phyloP scores from a whole-genome alignment of 1,140 invertebrate species.

The Macrosteles quadrilineatus region DNA sequence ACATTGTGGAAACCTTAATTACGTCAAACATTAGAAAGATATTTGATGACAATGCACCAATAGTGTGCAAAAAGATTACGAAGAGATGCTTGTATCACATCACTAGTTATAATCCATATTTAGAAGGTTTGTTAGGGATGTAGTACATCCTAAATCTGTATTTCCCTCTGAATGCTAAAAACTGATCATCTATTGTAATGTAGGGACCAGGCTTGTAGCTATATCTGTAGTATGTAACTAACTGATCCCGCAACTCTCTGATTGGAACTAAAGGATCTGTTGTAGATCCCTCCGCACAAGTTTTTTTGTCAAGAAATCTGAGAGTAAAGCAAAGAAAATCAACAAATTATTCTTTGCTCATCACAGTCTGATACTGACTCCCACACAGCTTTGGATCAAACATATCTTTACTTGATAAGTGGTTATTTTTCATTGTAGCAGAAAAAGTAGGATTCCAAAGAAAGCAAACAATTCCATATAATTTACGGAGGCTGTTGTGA shows the following conservation, averaged over 20 bases:
- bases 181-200: conserved; percentile 46
- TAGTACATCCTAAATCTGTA: too few species aligned
- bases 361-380: conserved; percentile 40
- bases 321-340: conserved; percentile 45
- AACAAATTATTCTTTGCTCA: conserved; percentile 46
- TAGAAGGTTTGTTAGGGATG: too few species aligned
- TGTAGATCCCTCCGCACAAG: conserved; percentile 38
- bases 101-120: too few species aligned
- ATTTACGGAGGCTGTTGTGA: neutral
- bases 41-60: too few species aligned
- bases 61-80: too few species aligned
- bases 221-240: conserved; percentile 40
- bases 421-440: conserved; percentile 41
- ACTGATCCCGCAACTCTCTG: conserved; percentile 38
- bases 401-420: conserved; percentile 39
- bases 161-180: conserved; percentile 45
- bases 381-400: conserved; percentile 39
- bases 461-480: conserved; percentile 37
- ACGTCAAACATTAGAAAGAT: too few species aligned
- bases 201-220: conserved; percentile 40
- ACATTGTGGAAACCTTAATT: too few species aligned
- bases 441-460: conserved; percentile 41
- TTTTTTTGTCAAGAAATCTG: conserved; percentile 46
- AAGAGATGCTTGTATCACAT: too few species aligned
- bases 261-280: conserved; percentile 41